These are phyloP conservation scores for Manacus vitellinus DNA, from an alignment of 2,113 vertebrate species.

Conservation along the genomic window DNA sequence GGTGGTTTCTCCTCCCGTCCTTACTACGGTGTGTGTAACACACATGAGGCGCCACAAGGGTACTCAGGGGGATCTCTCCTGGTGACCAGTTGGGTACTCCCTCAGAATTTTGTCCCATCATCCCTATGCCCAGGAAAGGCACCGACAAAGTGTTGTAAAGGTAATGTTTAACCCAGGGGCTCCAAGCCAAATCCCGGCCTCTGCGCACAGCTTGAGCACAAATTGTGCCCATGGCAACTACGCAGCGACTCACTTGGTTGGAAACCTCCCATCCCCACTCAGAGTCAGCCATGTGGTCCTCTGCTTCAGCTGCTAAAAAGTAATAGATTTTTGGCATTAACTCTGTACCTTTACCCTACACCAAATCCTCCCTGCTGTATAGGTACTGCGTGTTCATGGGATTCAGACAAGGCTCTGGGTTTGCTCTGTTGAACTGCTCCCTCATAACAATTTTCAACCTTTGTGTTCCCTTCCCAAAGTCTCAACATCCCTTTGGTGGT, in stretches of 20 bases:
- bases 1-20: not conserved
- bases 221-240: conserved; percentile 62
- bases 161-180: conserved; percentile 46
- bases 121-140: not conserved
- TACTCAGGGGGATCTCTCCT: not conserved
- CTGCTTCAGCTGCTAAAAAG: conserved; percentile 36
- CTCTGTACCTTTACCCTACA: not conserved
- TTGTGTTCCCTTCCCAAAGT: not conserved
- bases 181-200: conserved; percentile 46
- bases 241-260: not conserved
- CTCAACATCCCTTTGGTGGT: not conserved
- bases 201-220: conserved; percentile 34
- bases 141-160: not conserved
- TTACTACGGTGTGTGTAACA: not conserved
- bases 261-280: conserved; percentile 39
- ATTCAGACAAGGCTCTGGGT: not conserved
- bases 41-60: accelerated
- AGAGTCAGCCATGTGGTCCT: conserved; percentile 26
- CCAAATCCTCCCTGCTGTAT: not conserved
- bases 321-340: not conserved
- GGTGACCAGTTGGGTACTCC: not conserved
- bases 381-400: not conserved
- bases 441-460: not conserved
- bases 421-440: not conserved
- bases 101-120: not conserved